A percentile compares a stretch with the other conserved stretches of the same genome.
These are phyloP conservation scores for Margarornis squamiger DNA, from an alignment of 2,797 vertebrate genomes.

Conservation along the genomic window DNA sequence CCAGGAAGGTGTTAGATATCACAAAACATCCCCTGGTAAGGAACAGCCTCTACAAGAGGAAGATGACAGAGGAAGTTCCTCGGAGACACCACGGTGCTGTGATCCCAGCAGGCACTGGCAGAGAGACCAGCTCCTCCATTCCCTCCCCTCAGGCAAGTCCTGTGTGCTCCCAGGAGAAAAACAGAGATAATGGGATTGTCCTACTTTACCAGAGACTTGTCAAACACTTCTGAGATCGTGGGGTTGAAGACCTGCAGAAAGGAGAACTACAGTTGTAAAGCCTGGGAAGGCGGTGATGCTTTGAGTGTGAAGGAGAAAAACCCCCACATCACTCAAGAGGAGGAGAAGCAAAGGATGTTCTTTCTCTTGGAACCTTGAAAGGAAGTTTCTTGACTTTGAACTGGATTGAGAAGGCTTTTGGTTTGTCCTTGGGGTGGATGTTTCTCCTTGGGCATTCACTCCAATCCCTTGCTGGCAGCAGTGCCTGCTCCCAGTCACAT, in stretches of 20 bases:
- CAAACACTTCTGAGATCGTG: neutral
- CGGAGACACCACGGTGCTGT: neutral
- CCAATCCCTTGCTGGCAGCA: neutral
- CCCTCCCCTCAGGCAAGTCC: neutral
- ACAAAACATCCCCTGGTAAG: neutral
- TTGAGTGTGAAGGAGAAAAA: neutral
- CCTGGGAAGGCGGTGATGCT: neutral
- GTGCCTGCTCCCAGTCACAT: neutral
- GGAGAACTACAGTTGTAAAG: neutral
- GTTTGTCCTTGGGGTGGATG: neutral
- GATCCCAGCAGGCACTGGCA: conserved; percentile 36
- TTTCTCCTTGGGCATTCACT: neutral
- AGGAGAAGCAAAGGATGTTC: neutral
- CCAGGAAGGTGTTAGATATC: neutral
- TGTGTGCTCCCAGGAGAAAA: neutral
- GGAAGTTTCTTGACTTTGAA: neutral
- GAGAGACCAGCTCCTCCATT: neutral
- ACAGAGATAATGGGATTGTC: neutral
- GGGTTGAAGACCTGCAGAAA: neutral
- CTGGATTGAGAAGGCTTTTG: neutral
- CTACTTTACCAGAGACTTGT: neutral
- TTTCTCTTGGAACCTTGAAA: neutral
- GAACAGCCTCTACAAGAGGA: neutral
- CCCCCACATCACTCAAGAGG: neutral
- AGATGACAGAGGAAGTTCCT: neutral